phyloP scores from a whole-genome alignment of 2,797 vertebrate genomes.

The Coluber constrictor region DNA sequence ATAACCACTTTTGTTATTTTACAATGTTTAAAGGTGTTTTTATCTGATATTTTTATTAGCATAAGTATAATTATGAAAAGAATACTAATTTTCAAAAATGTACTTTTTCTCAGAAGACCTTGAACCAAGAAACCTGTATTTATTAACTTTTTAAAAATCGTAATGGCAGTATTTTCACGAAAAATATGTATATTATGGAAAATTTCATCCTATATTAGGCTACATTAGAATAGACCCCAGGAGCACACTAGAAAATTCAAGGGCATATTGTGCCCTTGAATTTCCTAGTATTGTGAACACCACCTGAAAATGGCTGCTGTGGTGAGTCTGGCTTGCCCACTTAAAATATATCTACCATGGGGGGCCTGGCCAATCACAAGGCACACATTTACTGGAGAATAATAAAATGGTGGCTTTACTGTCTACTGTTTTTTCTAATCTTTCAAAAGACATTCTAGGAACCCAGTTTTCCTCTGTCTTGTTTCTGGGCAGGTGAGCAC shows the following conservation, averaged over 20 bases:
- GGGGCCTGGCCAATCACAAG: background rate
- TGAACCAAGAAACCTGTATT: background rate
- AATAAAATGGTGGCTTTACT: background rate
- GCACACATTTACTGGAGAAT: background rate
- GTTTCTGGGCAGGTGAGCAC: background rate
- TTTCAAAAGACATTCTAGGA: background rate
- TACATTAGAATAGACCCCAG: background rate
- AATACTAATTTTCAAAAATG: background rate
- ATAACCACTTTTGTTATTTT: background rate
- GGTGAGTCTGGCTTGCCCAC: background rate
- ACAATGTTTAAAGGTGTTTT: background rate
- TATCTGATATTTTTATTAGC: background rate
- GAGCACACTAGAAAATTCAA: background rate
- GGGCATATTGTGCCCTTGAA: background rate
- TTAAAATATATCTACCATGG: background rate
- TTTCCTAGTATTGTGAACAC: background rate
- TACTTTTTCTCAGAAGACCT: background rate
- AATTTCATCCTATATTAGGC: background rate
- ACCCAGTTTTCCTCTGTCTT: background rate
- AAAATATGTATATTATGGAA: background rate
- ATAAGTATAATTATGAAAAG: background rate
- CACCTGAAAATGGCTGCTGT: background rate
- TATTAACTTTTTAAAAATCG: background rate
- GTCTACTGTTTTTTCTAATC: background rate
- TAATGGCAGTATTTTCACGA: background rate